A percentile compares a stretch with the other conserved stretches of the same genome.
Conservation (phyloP, 2,888 invertebrate genomes). For the Smittia aterrima region DNA sequence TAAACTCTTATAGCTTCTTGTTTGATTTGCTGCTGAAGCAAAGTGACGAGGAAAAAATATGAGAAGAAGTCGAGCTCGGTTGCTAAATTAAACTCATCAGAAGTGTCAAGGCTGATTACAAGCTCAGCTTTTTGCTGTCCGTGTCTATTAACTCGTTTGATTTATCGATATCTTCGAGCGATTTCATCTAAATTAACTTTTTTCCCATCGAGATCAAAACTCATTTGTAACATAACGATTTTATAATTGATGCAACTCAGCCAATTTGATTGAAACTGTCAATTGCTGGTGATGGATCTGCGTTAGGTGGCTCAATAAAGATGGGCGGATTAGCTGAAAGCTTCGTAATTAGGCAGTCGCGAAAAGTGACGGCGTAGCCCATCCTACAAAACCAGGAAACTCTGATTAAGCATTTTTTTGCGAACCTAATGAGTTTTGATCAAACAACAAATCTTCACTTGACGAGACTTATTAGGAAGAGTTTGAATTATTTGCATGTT, state of each 20-base stretch:
- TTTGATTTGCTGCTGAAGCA: background rate
- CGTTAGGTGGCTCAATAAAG: background rate
- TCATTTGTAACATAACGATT: background rate
- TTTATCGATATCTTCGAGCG: background rate
- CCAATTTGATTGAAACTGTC: background rate
- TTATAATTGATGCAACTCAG: background rate
- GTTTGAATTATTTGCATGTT: background rate
- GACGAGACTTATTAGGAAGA: background rate
- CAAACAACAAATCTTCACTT: background rate
- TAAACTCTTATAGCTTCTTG: background rate
- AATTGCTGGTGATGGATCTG: no score
- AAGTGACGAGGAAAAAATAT: background rate
- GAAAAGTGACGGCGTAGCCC: no score
- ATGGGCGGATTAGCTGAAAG: no score
- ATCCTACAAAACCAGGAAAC: no score
- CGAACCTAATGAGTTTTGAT: background rate
- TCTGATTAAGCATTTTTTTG: background rate
- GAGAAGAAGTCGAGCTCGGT: background rate
- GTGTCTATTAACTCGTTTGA: background rate
- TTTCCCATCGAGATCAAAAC: background rate
- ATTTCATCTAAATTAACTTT: constrained; percentile 8
- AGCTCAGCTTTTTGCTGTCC: background rate
- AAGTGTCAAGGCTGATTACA: constrained; percentile 28
- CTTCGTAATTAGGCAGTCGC: no score
- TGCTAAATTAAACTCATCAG: background rate